phyloP scores from a whole-genome alignment of 2,113 vertebrate species.

The Climacteris rufus region DNA sequence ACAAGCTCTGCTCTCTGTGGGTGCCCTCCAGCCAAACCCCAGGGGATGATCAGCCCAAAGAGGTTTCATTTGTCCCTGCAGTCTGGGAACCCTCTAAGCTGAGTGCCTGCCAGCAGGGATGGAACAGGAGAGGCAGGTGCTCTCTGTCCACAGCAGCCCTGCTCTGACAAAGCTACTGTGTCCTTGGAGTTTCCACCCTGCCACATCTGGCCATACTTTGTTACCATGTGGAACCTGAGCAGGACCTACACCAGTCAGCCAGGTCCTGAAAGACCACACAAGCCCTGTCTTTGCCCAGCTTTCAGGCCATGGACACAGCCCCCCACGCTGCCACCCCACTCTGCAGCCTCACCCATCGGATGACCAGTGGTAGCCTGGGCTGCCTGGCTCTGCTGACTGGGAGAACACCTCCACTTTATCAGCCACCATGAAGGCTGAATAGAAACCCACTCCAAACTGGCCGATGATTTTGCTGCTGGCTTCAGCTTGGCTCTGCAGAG shows the following conservation, averaged over 20 bases:
- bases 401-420: constrained; percentile 91
- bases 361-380: constrained; percentile 86
- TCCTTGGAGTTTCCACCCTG: neutral
- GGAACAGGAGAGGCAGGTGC: neutral
- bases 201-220: neutral
- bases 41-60: neutral
- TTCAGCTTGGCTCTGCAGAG: constrained; percentile 86
- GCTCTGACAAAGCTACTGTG: neutral
- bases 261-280: neutral
- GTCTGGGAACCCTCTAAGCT: neutral
- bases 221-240: neutral
- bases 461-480: constrained; percentile 91
- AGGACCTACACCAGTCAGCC: neutral
- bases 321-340: neutral
- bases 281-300: neutral
- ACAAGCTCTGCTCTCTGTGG: neutral
- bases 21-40: neutral
- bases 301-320: neutral
- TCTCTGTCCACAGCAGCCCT: neutral
- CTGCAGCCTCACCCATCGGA: constrained; percentile 86
- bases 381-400: constrained; percentile 68
- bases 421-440: constrained; percentile 97
- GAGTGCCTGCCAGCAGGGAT: neutral
- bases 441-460: constrained; percentile 97
- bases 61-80: neutral